phyloP scores from a whole-genome alignment of 2,113 vertebrate genomes.

The Hucho hucho region DNA sequence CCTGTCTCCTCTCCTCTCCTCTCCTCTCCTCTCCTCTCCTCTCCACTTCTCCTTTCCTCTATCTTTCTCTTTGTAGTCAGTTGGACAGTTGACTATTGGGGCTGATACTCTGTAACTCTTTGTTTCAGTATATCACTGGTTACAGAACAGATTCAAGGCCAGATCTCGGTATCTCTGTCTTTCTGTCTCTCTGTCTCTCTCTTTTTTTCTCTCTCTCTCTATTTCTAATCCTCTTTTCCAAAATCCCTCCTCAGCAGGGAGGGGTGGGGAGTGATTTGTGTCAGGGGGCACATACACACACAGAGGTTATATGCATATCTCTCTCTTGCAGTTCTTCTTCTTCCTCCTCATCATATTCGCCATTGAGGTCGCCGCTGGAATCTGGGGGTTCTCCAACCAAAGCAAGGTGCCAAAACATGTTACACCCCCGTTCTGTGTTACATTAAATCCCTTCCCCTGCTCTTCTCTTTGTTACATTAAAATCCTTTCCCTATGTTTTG shows the following conservation, averaged over 20 bases:
- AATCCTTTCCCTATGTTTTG: neutral
- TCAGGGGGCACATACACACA: neutral
- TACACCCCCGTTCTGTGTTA: neutral
- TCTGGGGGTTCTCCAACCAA: conserved; percentile 95
- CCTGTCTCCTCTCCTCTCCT: neutral
- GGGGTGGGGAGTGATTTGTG: too few species aligned
- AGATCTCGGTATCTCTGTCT: conserved; percentile 16
- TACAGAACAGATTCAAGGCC: too few species aligned
- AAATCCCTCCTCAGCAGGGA: conserved; percentile 22
- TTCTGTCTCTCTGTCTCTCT: conserved; percentile 17
- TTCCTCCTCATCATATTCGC: conserved; percentile 95
- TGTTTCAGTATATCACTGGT: too few species aligned
- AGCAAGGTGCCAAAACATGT: conserved; percentile 74
- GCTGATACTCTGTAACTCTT: too few species aligned
- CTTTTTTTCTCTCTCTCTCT: conserved; percentile 17
- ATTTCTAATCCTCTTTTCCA: conserved; percentile 55
- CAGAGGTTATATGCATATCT: conserved; percentile 17
- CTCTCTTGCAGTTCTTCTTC: conserved; percentile 83
- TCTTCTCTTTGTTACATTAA: neutral
- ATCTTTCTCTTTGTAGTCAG: too few species aligned
- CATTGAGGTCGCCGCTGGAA: conserved; percentile 89
- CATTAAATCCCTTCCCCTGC: neutral
- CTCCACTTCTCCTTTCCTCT: too few species aligned
- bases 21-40: neutral
- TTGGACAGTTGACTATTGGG: too few species aligned